Evolutionary conservation across 2,113 vertebrate species (phyloP).

Genomic region (Apus apus): DNA sequence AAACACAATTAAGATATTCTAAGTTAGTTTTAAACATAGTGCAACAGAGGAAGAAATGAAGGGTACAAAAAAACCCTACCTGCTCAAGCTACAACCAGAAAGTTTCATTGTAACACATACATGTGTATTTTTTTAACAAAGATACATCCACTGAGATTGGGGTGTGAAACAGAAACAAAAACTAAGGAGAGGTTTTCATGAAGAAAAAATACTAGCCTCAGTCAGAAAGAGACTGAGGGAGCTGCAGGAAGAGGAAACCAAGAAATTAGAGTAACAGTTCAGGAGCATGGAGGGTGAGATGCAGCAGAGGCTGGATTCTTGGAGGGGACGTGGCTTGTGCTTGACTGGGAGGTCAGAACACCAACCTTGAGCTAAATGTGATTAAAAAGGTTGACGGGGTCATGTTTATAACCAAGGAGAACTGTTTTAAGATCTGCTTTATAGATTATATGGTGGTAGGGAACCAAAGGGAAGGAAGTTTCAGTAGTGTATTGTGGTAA

Average conservation of each 20-base stretch:
- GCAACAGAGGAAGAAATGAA: not conserved
- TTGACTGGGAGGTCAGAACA: not conserved
- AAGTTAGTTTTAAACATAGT: not conserved
- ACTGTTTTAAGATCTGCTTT: not conserved
- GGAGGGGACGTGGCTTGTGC: not conserved
- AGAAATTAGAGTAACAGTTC: not conserved
- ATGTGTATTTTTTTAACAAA: not conserved
- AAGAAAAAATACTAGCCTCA: not conserved
- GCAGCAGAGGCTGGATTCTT: not conserved
- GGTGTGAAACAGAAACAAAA: not conserved
- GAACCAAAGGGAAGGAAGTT: not conserved
- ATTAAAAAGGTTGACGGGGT: not conserved
- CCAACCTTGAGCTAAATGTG: not conserved
- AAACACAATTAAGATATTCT: not conserved
- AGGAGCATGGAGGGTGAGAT: not conserved
- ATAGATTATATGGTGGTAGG: not conserved
- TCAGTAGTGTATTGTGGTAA: not conserved
- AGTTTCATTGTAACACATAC: not conserved
- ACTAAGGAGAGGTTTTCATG: not conserved
- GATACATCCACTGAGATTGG: not conserved
- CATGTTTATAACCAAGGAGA: not conserved
- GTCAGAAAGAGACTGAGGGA: not conserved
- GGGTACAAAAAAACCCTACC: not conserved
- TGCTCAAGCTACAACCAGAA: not conserved
- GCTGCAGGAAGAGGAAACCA: not conserved